A percentile compares a stretch with the other conserved stretches of the same genome.
phyloP scores from a whole-genome alignment of 2,113 vertebrate genomes.

The Dolichallabes microphthalmus region DNA sequence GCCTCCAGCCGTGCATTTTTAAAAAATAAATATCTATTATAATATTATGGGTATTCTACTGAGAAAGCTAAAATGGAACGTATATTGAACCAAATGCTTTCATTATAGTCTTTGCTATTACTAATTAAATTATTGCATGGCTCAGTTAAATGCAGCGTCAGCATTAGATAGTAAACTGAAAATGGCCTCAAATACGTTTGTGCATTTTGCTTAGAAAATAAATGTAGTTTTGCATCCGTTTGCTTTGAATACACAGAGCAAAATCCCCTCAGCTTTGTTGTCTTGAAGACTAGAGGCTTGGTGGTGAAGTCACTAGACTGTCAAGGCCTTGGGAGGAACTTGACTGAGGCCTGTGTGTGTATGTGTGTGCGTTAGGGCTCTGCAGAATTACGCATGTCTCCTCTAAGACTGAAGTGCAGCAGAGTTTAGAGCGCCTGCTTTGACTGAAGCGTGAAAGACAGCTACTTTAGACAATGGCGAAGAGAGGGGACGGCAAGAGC shows the following conservation, averaged over 20 bases:
- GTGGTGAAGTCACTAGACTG: slow-evolving; percentile 63
- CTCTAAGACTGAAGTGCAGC: slow-evolving; percentile 60
- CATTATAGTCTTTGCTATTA: background rate
- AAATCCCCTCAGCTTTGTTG: slow-evolving; percentile 56
- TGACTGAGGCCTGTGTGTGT: slow-evolving; percentile 50
- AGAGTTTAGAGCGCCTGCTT: slow-evolving; percentile 44
- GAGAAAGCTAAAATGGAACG: background rate
- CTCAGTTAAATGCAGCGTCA: background rate
- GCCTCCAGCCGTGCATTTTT: background rate
- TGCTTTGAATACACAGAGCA: slow-evolving; percentile 2
- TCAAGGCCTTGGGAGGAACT: slow-evolving; percentile 65
- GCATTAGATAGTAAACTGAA: background rate
- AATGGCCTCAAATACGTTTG: background rate
- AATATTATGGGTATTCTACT: background rate
- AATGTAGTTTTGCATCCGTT: background rate
- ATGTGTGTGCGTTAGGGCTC: slow-evolving; percentile 23
- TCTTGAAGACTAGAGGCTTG: slow-evolving; percentile 55
- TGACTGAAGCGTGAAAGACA: slow-evolving; percentile 48
- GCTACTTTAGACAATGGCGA: slow-evolving; percentile 58
- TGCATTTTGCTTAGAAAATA: background rate
- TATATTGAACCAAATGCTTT: background rate
- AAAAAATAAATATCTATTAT: background rate
- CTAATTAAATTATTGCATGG: background rate
- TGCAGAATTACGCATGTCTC: slow-evolving; percentile 53
- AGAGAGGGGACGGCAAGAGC: slow-evolving; percentile 31